phyloP scores from a whole-genome alignment of 1,140 invertebrate genomes.

The Drosophila ironensis region DNA sequence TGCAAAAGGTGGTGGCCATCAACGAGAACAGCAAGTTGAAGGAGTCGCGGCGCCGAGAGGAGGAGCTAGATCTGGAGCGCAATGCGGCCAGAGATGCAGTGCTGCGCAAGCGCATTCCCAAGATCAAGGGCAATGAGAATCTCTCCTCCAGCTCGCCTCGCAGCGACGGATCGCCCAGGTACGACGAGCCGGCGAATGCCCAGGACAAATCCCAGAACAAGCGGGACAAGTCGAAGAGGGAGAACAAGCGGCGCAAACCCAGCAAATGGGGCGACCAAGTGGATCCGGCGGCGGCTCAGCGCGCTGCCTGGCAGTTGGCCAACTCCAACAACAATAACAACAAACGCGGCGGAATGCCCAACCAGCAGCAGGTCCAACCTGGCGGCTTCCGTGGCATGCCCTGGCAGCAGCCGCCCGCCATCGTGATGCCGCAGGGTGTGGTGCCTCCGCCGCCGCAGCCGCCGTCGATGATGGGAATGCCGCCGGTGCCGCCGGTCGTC shows the following conservation, averaged over 20 bases:
- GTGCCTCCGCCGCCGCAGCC: constrained; percentile 67
- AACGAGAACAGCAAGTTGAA: constrained; percentile 90
- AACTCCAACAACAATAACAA: constrained; percentile 41
- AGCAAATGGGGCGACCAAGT: constrained; percentile 76
- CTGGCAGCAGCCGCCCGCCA: constrained; percentile 59
- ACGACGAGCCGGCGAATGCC: constrained; percentile 38
- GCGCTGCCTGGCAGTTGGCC: constrained; percentile 57
- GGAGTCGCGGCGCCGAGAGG: constrained; percentile 88
- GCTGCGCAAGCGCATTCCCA: constrained; percentile 72
- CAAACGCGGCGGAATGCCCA: not conserved
- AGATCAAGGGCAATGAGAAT: constrained; percentile 61
- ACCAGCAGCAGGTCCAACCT: constrained; percentile 9
- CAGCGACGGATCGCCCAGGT: constrained; percentile 59
- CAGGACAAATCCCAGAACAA: constrained; percentile 23
- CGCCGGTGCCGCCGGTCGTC: constrained; percentile 48
- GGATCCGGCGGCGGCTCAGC: constrained; percentile 53
- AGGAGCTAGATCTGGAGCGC: constrained; percentile 44
- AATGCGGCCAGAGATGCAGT: constrained; percentile 74
- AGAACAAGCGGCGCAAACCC: constrained; percentile 62
- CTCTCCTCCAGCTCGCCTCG: constrained; percentile 34
- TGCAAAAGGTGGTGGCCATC: constrained; percentile 90
- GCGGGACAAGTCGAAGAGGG: constrained; percentile 40
- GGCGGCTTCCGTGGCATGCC: constrained; percentile 55
- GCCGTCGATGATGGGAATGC: constrained; percentile 45
- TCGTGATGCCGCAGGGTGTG: constrained; percentile 43